Base-by-base conservation (phyloP, 2,888 invertebrate genomes). In the Caenorhabditis sulstoni region DNA sequence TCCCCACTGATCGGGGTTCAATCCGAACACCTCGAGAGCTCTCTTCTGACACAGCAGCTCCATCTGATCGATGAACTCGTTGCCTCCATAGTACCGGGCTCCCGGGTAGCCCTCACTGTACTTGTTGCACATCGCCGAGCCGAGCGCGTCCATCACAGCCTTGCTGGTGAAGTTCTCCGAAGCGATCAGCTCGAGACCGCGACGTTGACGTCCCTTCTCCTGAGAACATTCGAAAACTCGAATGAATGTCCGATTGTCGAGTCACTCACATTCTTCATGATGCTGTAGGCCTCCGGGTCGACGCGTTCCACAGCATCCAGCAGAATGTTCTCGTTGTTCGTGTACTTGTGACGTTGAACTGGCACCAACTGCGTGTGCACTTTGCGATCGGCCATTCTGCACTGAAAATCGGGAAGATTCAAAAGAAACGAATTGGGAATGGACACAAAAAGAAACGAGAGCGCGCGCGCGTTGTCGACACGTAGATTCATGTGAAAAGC, bases 41-140 rank as follows among this genome's bases (percentile, higher is more conserved):
- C 98, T 93, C 87, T 94, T 93, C 91, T 96, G 96, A 66, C 96
- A 95, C 66, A 98, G 91, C 39, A 94, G 88, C 92, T 98, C 98
- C 83, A 98, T 93, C 92, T 97, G 93, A 92, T 98, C 98, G 85
- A 99, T 96, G 89, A 93, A 94, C 91, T 98, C 95, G 92, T 97
- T 97, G 50, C 98, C 98, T 82, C 97, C 98, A 91, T 99, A 98
- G 91, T 98, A 98, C 90, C 97, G 96, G 79, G 91, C 91, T 29
- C 92, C 92, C 57, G 93, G 92, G 82, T 92, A 92, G 18, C 93
- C 93, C 87, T 93, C 93, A 5, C 93, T 92, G 85, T 93, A 93
- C 89, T 93, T 93, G 90, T 93, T 93, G 76, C 91, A 92, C 71
- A 93, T 90, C 83, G 92, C 92, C 4, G 92, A 92, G 22, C 92